These are phyloP conservation scores for Brienomyrus longianalis DNA, from an alignment of 2,113 vertebrate genomes.

Conservation along the genomic window DNA sequence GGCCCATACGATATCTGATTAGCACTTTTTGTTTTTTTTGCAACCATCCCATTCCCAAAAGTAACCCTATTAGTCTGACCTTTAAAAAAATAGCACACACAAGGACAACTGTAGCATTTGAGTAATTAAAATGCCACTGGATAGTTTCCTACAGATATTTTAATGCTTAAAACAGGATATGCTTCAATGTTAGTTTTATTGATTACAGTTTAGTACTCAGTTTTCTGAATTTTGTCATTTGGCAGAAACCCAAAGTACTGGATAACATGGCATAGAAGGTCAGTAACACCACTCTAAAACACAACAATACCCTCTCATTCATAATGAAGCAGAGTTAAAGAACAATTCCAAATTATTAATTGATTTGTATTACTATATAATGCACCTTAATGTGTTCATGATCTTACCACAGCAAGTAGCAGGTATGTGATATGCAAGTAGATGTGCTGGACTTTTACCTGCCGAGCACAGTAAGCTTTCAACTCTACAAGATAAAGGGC, in stretches of 20 bases:
- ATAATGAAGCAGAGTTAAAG: not conserved
- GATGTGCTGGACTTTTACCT: not conserved
- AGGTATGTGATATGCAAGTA: not conserved
- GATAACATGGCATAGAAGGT: constrained; percentile 16
- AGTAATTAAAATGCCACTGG: constrained; percentile 26
- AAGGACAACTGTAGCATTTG: constrained; percentile 4
- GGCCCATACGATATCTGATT: constrained; percentile 32
- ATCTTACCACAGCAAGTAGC: not conserved
- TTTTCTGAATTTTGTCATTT: constrained; percentile 22
- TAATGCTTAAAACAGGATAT: constrained; percentile 23
- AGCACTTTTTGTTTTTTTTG: constrained; percentile 23
- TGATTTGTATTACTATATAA: not conserved
- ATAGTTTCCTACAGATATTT: constrained; percentile 20
- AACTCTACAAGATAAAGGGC: not conserved
- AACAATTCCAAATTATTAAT: not conserved
- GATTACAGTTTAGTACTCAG: constrained; percentile 20
- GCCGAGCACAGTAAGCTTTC: not conserved
- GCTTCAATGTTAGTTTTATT: constrained; percentile 15
- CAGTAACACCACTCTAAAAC: constrained; percentile 18
- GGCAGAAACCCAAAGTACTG: constrained; percentile 13
- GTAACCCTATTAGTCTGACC: constrained; percentile 24
- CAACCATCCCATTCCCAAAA: constrained; percentile 19
- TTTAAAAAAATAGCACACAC: constrained; percentile 10
- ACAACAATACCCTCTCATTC: not conserved
- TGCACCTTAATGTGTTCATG: not conserved